A percentile compares a stretch with the other conserved stretches of the same genome.
Conservation (phyloP, 1,140 invertebrate genomes). For the Habropoda laboriosa region DNA sequence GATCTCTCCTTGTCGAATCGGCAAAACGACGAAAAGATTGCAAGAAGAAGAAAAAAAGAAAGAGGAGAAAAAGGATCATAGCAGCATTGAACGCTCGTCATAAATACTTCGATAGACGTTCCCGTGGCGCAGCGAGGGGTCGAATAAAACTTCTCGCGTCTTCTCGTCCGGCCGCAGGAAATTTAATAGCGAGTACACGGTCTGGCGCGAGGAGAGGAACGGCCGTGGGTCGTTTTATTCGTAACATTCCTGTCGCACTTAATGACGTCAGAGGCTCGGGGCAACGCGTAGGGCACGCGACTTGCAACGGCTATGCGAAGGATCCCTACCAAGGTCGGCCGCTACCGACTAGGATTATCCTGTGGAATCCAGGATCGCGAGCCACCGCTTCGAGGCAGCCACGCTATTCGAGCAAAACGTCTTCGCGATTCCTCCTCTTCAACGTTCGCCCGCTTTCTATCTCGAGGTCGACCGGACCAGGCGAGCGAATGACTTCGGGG, state of each 20-base stretch:
- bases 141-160: constrained; percentile 18
- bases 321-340: constrained; percentile 57
- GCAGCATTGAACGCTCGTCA: not conserved
- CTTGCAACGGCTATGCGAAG: constrained; percentile 44
- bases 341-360: constrained; percentile 62
- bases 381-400: constrained; percentile 50
- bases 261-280: constrained; percentile 45
- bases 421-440: constrained; percentile 14
- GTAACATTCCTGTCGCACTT: constrained; percentile 24
- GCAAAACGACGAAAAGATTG: too few species aligned
- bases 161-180: constrained; percentile 3
- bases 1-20: not conserved
- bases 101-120: constrained; percentile 31
- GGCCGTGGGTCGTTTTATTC: constrained; percentile 11
- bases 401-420: constrained; percentile 54
- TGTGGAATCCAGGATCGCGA: constrained; percentile 63
- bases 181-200: constrained; percentile 19
- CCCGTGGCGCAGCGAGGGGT: constrained; percentile 10
- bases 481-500: constrained; percentile 52
- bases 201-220: not conserved
- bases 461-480: constrained; percentile 60
- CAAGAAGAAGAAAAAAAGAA: too few species aligned
- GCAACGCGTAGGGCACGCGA: constrained; percentile 62
- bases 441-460: not conserved
- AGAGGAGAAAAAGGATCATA: not conserved